phyloP scores from a whole-genome alignment of 2,888 invertebrate genomes.

The Perdita meconis region DNA sequence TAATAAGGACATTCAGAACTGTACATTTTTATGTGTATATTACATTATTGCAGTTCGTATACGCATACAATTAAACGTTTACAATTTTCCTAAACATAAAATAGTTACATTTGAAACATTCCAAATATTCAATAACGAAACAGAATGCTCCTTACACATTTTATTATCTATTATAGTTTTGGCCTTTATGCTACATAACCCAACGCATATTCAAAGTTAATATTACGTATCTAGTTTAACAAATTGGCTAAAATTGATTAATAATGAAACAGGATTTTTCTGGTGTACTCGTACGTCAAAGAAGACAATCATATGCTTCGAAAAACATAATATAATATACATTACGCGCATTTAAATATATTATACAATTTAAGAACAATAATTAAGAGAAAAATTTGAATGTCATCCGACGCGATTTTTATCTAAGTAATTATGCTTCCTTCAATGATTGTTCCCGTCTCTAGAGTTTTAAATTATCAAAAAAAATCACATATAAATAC shows the following conservation, averaged over 20 bases:
- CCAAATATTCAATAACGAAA: background rate
- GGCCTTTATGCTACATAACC: background rate
- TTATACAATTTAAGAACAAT: slow-evolving; percentile 25
- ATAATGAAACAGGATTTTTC: too few relatives aligned
- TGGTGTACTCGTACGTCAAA: too few relatives aligned
- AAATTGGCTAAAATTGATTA: slow-evolving; percentile 12
- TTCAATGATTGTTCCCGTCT: slow-evolving; percentile 17
- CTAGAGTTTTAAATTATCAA: background rate
- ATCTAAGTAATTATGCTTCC: slow-evolving; percentile 34
- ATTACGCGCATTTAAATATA: slow-evolving; percentile 24
- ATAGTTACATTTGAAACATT: background rate
- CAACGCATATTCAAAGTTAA: background rate
- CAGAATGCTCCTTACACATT: background rate
- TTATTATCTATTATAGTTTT: slow-evolving; percentile 1
- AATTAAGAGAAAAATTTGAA: slow-evolving; percentile 23
- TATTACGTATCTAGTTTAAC: background rate
- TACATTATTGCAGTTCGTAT: slow-evolving; percentile 35
- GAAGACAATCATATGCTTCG: background rate
- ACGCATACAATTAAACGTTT: slow-evolving; percentile 12
- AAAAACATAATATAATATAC: slow-evolving; percentile 6
- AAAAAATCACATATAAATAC: background rate
- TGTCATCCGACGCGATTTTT: slow-evolving; percentile 18
- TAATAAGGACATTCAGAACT: slow-evolving; percentile 41
- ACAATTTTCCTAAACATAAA: background rate
- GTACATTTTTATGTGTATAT: slow-evolving; percentile 34